Evolutionary conservation across 1,140 invertebrate genomes (phyloP).

Genomic region (Drosophila kanapiae): DNA sequence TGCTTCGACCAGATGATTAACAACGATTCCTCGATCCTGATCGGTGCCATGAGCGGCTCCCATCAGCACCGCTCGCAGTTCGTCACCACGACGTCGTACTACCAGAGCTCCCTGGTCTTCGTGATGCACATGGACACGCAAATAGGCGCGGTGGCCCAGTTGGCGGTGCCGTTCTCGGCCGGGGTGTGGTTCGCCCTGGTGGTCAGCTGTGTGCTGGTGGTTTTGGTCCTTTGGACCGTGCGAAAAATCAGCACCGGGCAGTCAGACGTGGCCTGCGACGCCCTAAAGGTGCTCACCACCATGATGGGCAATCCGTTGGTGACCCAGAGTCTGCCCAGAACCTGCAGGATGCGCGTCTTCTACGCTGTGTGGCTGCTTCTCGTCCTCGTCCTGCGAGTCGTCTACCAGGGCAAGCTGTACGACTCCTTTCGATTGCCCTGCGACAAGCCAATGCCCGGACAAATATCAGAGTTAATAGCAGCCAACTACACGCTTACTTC

Average conservation of each 20-base stretch:
- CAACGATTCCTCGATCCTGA: constrained; percentile 45
- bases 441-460: constrained; percentile 30
- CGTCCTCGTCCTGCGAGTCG: constrained; percentile 53
- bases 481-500: constrained; percentile 37
- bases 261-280: constrained; percentile 8
- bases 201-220: constrained; percentile 18
- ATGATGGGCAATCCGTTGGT: constrained; percentile 61
- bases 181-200: constrained; percentile 46
- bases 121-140: constrained; percentile 46
- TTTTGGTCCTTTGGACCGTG: constrained; percentile 35
- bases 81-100: constrained; percentile 49
- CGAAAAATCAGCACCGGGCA: background rate
- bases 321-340: constrained; percentile 4
- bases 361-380: constrained; percentile 56
- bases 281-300: constrained; percentile 48
- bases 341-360: background rate
- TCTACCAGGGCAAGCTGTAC: constrained; percentile 68
- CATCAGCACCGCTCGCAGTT: constrained; percentile 48
- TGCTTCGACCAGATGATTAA: constrained; percentile 51
- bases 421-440: constrained; percentile 58
- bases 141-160: constrained; percentile 48
- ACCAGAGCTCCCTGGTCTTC: constrained; percentile 66
- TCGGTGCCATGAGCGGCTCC: constrained; percentile 66
- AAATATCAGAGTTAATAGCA: constrained; percentile 44
- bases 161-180: constrained; percentile 49